Percentiles rank a stretch among this genome's conserved stretches.
Conservation (phyloP, 1,140 invertebrate genomes). For the Drosophila ambigua region DNA sequence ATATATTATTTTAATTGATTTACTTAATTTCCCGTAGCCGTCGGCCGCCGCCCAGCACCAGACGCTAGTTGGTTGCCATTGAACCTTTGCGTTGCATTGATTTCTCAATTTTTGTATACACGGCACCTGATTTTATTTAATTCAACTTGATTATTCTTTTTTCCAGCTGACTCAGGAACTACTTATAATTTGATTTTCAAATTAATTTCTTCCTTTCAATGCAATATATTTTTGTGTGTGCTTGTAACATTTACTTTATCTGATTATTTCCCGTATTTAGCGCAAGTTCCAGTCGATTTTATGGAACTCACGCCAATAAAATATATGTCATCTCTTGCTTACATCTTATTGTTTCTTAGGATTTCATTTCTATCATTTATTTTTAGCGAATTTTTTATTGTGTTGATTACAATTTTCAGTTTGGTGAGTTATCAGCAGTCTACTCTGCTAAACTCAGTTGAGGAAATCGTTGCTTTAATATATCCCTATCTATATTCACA, state of each 20-base stretch:
- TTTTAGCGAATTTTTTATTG: conserved; percentile 57
- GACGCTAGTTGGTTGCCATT: conserved; percentile 58
- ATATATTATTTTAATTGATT: conserved; percentile 34
- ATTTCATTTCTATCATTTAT: conserved; percentile 24
- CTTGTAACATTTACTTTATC: conserved; percentile 26
- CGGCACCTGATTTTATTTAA: conserved; percentile 27
- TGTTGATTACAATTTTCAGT: conserved; percentile 63
- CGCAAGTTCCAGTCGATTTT: conserved; percentile 14
- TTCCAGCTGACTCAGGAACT: conserved; percentile 71
- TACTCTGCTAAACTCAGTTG: no score
- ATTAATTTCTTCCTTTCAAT: conserved; percentile 5
- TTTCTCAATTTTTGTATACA: conserved; percentile 30
- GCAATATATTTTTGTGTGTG: conserved; percentile 26
- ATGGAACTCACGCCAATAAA: conserved; percentile 53
- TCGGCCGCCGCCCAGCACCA: conserved; percentile 84
- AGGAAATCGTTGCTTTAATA: no score
- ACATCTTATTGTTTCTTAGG: conserved; percentile 35
- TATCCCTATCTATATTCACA: conserved; percentile 84
- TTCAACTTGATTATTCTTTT: conserved; percentile 38
- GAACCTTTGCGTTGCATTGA: conserved; percentile 64
- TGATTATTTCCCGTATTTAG: conserved; percentile 35
- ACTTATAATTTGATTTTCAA: conserved; percentile 34
- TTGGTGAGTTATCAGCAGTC: conserved; percentile 53
- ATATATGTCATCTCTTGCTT: conserved; percentile 36
- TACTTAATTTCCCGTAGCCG: conserved; percentile 84